These are phyloP conservation scores for Pantherophis guttatus DNA, from an alignment of 2,113 vertebrate genomes.

Conservation along the genomic window DNA sequence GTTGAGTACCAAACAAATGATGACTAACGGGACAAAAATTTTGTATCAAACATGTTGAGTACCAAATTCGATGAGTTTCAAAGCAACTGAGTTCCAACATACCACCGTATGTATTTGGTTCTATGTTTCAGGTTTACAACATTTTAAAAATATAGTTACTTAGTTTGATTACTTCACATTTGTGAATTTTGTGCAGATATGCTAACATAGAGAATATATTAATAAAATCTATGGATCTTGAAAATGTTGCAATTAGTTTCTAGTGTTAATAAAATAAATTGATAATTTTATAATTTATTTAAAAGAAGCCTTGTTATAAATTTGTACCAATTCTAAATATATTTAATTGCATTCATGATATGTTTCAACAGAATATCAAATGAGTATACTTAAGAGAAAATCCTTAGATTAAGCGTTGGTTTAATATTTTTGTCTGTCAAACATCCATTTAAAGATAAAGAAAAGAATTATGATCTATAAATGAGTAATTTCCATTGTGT, in stretches of 20 bases:
- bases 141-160: neutral
- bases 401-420: neutral
- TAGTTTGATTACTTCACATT: neutral
- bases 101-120: neutral
- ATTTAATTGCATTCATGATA: neutral
- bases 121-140: neutral
- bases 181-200: neutral
- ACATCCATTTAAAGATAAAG: neutral
- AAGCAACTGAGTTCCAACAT: neutral
- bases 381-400: neutral
- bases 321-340: neutral
- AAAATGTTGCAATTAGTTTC: neutral
- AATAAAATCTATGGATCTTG: neutral
- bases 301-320: neutral
- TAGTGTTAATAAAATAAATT: neutral
- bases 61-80: neutral
- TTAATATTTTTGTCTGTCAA: neutral
- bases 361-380: neutral
- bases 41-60: neutral
- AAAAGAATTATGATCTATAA: neutral
- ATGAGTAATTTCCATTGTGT: neutral
- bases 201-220: neutral
- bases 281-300: neutral
- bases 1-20: neutral
- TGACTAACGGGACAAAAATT: neutral